Evolutionary conservation across 1,140 invertebrate species (phyloP).

Genomic region (Choristoneura fumiferana): DNA sequence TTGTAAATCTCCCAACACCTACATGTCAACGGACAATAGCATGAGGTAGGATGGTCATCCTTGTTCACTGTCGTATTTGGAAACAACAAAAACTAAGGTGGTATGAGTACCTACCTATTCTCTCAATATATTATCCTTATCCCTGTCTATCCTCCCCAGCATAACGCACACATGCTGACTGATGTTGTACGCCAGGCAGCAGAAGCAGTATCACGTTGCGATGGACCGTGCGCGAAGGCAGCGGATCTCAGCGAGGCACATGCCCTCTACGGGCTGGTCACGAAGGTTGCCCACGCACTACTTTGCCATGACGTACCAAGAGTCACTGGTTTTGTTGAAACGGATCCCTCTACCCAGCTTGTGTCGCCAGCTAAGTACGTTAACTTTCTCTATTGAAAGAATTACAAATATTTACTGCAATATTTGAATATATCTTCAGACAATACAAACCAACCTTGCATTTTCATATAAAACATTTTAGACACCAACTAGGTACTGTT

Average conservation of each 20-base stretch:
- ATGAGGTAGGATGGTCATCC: too few species aligned
- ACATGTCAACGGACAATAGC: too few species aligned
- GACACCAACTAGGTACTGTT: too few species aligned
- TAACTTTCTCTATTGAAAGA: too few species aligned
- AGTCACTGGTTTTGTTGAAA: constrained; percentile 61
- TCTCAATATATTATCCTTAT: too few species aligned
- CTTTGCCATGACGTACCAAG: constrained; percentile 57
- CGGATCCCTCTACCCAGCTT: constrained; percentile 42
- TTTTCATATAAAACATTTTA: too few species aligned
- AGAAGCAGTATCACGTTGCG: constrained; percentile 30
- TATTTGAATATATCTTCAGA: not conserved
- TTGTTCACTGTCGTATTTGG: too few species aligned
- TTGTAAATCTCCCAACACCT: too few species aligned
- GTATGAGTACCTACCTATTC: too few species aligned
- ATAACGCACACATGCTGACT: constrained; percentile 60
- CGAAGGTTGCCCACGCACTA: constrained; percentile 54
- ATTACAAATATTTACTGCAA: too few species aligned
- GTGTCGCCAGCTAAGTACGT: constrained; percentile 59
- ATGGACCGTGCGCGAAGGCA: constrained; percentile 38
- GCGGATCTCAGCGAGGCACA: constrained; percentile 65
- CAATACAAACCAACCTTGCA: too few species aligned
- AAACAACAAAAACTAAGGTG: too few species aligned
- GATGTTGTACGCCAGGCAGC: constrained; percentile 47
- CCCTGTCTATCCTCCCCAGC: constrained; percentile 31
- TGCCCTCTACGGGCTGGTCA: constrained; percentile 56